Conservation (phyloP, 1,140 invertebrate species). For the Meloidogyne chitwoodi region DNA sequence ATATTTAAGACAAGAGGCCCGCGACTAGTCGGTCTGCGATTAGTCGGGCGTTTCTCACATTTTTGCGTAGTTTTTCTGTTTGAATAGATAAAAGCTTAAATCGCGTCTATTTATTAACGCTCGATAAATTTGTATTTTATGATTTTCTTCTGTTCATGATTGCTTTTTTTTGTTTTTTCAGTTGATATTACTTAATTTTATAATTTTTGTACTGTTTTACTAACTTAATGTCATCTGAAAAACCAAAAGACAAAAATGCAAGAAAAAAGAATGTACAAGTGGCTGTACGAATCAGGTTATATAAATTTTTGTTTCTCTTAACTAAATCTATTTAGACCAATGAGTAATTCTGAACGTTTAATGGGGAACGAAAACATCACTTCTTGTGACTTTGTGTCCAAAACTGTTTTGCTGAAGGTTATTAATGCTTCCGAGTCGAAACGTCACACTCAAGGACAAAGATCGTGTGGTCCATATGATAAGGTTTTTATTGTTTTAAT, state of each 20-base stretch:
- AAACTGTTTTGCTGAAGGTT: slow-evolving; percentile 69
- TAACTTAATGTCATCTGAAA: not conserved
- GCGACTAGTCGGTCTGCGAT: too few relatives aligned
- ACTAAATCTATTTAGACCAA: slow-evolving; percentile 66
- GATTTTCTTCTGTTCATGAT: too few relatives aligned
- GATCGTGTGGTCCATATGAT: slow-evolving; percentile 81
- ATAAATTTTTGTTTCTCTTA: not conserved
- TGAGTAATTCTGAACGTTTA: slow-evolving; percentile 71
- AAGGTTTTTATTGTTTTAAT: slow-evolving; percentile 63
- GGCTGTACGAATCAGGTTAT: slow-evolving; percentile 75
- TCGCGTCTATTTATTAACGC: too few relatives aligned
- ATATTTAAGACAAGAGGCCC: too few relatives aligned
- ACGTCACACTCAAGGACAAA: slow-evolving; percentile 63
- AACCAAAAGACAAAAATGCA: not conserved
- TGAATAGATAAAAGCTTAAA: too few relatives aligned
- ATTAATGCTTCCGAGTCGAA: slow-evolving; percentile 64
- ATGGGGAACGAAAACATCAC: slow-evolving; percentile 71
- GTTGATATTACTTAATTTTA: too few relatives aligned
- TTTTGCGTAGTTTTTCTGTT: too few relatives aligned
- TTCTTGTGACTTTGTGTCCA: slow-evolving; percentile 67
- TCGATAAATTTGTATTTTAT: too few relatives aligned
- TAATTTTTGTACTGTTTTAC: too few relatives aligned
- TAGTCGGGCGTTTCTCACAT: too few relatives aligned
- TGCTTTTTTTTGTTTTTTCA: too few relatives aligned
- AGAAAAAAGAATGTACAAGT: slow-evolving; percentile 76